A percentile compares a stretch with the other conserved stretches of the same genome.
phyloP scores from a whole-genome alignment of 53 echinoderm and acorn worm genomes.

The Patiria pectinifera region DNA sequence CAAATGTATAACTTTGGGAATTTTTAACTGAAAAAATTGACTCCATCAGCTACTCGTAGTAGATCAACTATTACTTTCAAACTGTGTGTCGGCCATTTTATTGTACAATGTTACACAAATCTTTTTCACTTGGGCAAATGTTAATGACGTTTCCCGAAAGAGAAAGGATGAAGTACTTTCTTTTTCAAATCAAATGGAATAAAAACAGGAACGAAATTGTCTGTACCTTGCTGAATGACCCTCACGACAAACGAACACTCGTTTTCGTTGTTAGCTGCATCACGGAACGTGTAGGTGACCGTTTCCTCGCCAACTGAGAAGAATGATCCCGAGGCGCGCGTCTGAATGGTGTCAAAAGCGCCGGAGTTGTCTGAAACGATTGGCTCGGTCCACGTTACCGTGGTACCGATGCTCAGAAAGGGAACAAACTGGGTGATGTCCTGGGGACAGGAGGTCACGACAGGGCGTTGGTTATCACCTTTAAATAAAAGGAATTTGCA shows the following conservation, averaged over 20 bases:
- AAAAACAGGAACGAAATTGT: too few relatives aligned
- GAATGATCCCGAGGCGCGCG: conserved; percentile 46
- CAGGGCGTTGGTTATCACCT: conserved; percentile 21
- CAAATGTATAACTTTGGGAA: too few relatives aligned
- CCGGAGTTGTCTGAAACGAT: conserved; percentile 75
- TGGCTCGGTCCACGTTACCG: conserved; percentile 73
- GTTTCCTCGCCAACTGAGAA: conserved; percentile 69
- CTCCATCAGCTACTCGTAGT: too few relatives aligned
- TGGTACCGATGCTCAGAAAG: conserved; percentile 41
- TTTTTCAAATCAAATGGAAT: too few relatives aligned
- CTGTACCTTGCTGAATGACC: not conserved
- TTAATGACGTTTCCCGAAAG: too few relatives aligned
- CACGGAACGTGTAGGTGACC: conserved; percentile 75
- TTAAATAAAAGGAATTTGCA: too few relatives aligned
- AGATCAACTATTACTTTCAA: too few relatives aligned
- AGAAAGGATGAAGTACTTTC: too few relatives aligned
- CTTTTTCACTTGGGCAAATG: too few relatives aligned
- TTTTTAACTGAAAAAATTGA: too few relatives aligned
- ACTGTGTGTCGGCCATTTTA: too few relatives aligned
- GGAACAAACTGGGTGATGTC: conserved; percentile 36
- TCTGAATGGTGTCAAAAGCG: conserved; percentile 53
- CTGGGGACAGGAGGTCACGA: conserved; percentile 47
- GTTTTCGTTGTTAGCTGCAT: conserved; percentile 67
- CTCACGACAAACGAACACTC: conserved; percentile 72
- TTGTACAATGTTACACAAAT: too few relatives aligned